A percentile compares a stretch with the other conserved stretches of the same genome.
Evolutionary conservation across 2,888 invertebrate species (phyloP).

Genomic region (Chrysomela aeneicollis): DNA sequence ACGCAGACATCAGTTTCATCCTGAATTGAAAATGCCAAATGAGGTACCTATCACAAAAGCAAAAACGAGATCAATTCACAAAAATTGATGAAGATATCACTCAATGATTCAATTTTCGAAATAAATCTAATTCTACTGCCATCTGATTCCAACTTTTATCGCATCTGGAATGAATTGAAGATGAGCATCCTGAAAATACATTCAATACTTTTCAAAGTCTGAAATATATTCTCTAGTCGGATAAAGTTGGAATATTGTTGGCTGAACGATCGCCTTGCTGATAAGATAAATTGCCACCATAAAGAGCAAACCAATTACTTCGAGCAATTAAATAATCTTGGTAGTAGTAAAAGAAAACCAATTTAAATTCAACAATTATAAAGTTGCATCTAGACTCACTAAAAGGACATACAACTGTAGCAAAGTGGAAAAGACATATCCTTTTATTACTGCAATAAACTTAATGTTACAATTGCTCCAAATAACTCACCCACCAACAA

Average conservation of each 20-base stretch:
- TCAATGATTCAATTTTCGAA: no score
- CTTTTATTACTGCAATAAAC: constrained; percentile 56
- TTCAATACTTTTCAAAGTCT: no score
- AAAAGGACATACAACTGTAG: constrained; percentile 22
- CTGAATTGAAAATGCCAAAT: no score
- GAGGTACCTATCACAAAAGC: no score
- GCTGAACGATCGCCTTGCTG: neutral
- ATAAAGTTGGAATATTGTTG: neutral
- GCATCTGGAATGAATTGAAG: no score
- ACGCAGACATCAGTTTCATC: no score
- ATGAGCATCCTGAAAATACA: no score
- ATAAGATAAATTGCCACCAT: constrained; percentile 10
- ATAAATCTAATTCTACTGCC: no score
- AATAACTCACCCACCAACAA: constrained; percentile 57
- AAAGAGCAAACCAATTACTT: constrained; percentile 19
- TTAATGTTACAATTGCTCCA: constrained; percentile 57
- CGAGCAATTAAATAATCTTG: constrained; percentile 20
- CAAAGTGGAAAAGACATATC: constrained; percentile 50
- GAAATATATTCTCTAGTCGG: neutral
- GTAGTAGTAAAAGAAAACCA: constrained; percentile 29
- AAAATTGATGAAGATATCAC: no score
- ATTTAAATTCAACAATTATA: constrained; percentile 43
- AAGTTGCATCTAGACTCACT: constrained; percentile 25
- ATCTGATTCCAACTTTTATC: no score
- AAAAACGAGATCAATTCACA: no score